Evolutionary conservation across 37 sponge, comb jelly and placozoan genomes (phyloP), one percentile per base, ranked within the genome.

Genomic region (Theonella swinhoei): DNA sequence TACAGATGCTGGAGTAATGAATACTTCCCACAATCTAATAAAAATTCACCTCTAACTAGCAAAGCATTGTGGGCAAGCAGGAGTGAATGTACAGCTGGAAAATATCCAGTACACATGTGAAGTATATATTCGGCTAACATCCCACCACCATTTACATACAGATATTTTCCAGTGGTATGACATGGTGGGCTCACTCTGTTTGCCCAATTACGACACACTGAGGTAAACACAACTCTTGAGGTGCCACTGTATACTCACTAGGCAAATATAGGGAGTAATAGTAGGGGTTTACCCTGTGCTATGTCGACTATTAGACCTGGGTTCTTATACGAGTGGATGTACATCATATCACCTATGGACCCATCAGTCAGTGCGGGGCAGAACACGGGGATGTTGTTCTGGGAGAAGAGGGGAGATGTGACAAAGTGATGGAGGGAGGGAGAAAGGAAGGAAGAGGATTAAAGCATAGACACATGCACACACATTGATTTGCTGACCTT

Each of bases 281-380:
- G 32, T 7, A 0, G 1, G 0, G 0, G 47, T 38, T 32, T 8
- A 95, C 96, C 96, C 80, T 99, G 92, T 29, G 92, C 91, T 33
- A 99, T 87, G 76, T 99, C 99, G 36, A 99, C 76, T 20, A 81
- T 87, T 0, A 99, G 88, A 14, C 99, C 99, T 37, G 97, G 97
- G 38, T 91, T 93, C 74, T 71, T 89, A 86, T 92, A 96, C 9
- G 92, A 85, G 86, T 99, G 97, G 75, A 99, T 93, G 68, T 92
- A 99, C 41, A 99, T 87, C 82, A 93, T 88, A 75, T 99, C 99
- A 24, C 99, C 99, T 5, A 99, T 38, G 23, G 99, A 91, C 5
- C 99, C 99, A 73, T 99, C 99, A 32, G 97, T 99, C 7, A 99
- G 70, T 20, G 99, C 97, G 40, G 99, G 99, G 90, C 94, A 96